These are phyloP conservation scores for Caenorhabditis uteleia DNA, from an alignment of 2,888 invertebrate genomes.

Conservation along the genomic window DNA sequence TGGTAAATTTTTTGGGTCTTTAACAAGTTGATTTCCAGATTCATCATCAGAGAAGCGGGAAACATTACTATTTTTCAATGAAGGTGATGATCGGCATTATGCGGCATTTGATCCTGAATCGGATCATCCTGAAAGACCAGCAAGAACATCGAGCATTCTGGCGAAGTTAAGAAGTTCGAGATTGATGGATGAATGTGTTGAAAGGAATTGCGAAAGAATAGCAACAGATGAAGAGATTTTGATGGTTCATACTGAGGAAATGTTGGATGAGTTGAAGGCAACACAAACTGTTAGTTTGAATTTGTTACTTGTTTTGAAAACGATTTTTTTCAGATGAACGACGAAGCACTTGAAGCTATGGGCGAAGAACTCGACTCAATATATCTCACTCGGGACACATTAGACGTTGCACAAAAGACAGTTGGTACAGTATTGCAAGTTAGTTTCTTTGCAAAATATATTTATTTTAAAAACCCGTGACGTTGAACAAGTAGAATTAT, in stretches of 20 bases:
- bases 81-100: constrained; percentile 16
- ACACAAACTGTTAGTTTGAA: constrained; percentile 1
- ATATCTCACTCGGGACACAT: constrained; percentile 27
- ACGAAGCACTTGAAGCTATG: constrained; percentile 20
- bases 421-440: constrained; percentile 43
- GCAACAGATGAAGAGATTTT: constrained; percentile 33
- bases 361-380: constrained; percentile 32
- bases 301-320: neutral
- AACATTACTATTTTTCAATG: constrained; percentile 31
- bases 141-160: constrained; percentile 26
- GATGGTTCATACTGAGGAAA: constrained; percentile 29
- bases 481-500: constrained; percentile 3
- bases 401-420: constrained; percentile 27
- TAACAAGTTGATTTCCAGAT: neutral
- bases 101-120: constrained; percentile 5
- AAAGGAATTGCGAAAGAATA: constrained; percentile 13
- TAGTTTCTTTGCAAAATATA: constrained; percentile 1
- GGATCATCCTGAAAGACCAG: constrained; percentile 38
- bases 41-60: neutral
- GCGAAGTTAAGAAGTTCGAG: constrained; percentile 17
- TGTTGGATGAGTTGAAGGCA: constrained; percentile 17
- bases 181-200: constrained; percentile 16
- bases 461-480: constrained; percentile 9
- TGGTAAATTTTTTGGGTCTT: neutral
- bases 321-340: constrained; percentile 13